phyloP scores from a whole-genome alignment of 1,140 invertebrate species.

The Andricus grossulariae region DNA sequence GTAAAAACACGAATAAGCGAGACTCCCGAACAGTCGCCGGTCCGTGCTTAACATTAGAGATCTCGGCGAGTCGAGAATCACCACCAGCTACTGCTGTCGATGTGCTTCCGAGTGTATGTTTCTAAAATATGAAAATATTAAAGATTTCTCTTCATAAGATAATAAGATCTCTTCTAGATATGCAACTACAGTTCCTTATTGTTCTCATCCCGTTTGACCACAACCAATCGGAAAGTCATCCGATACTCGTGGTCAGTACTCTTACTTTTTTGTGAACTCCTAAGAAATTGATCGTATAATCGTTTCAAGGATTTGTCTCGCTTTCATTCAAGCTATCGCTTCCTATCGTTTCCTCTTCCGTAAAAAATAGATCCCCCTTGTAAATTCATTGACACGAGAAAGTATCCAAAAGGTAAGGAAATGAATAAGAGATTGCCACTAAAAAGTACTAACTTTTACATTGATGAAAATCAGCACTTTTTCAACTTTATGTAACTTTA shows the following conservation, averaged over 20 bases:
- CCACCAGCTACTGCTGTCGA: no score
- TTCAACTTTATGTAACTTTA: no score
- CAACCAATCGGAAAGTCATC: background rate
- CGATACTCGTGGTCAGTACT: conserved; percentile 10
- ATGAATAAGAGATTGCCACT: background rate
- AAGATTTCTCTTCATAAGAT: no score
- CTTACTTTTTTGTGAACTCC: conserved; percentile 12
- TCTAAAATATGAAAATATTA: no score
- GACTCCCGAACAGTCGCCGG: no score
- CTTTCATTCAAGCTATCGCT: conserved; percentile 2
- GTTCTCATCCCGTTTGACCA: background rate
- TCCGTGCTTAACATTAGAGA: no score
- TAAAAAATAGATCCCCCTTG: background rate
- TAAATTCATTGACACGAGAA: background rate
- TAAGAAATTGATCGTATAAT: background rate
- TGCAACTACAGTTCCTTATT: background rate
- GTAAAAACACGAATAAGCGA: no score
- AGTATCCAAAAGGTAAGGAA: conserved; percentile 7
- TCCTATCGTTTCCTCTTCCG: conserved; percentile 8
- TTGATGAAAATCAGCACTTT: no score
- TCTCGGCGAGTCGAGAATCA: no score
- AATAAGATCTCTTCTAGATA: no score
- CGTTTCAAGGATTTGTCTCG: conserved; percentile 3
- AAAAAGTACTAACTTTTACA: background rate
- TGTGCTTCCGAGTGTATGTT: no score